Base-by-base conservation (phyloP, 2,888 invertebrate species). In the Uropetala carovei region DNA sequence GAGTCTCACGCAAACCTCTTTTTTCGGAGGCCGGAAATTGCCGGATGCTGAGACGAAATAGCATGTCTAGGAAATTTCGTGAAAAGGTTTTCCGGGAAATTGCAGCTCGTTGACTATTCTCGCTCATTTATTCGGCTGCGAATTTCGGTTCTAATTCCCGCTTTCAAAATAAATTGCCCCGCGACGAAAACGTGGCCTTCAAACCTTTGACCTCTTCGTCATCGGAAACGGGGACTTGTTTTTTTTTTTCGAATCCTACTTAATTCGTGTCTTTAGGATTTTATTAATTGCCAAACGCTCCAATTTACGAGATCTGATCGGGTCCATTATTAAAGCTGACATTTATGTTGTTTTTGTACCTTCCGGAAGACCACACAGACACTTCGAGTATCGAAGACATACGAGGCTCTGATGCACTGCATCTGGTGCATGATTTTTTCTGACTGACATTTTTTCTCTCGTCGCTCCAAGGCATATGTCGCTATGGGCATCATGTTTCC, bases 21-120 rank as follows among this genome's bases (percentile, higher is more conserved):
- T 75, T 75, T 27, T 22, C 68, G n/a, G 68, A 68, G 68, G 27
- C 75, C 75, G 75, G 75, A 75, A 75, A 75, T 75, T 75, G 27
- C 75, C 0, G 22, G 75, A 75, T 75, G 10, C 75, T 27, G 75
- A 9, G 75, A 27, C 11, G 27, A 22, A 22, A 10, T 22, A 75
- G 75, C 75, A 22, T 18, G 18, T 68, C 68, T 22, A 18, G 75
- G 75, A 75, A 75, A 75, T 27, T 27, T 75, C 75, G 18, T 22
- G 27, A 22, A 22, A 27, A 75, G 11, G 27, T 13, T 22, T 75
- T 27, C 75, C 27, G 13, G 27, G 75, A 75, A 75, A 75, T 75
- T 14, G 75, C 22, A 22, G 9, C 22, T 68, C 68, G 0, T 22
- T 16, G n/a, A n/a, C 64, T 64, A 10, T 68, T 8, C 22, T 10